Evolutionary conservation across 1,140 invertebrate species (phyloP), one percentile per base, ranked within the genome.

Genomic region (Caenorhabditis briggsae): DNA sequence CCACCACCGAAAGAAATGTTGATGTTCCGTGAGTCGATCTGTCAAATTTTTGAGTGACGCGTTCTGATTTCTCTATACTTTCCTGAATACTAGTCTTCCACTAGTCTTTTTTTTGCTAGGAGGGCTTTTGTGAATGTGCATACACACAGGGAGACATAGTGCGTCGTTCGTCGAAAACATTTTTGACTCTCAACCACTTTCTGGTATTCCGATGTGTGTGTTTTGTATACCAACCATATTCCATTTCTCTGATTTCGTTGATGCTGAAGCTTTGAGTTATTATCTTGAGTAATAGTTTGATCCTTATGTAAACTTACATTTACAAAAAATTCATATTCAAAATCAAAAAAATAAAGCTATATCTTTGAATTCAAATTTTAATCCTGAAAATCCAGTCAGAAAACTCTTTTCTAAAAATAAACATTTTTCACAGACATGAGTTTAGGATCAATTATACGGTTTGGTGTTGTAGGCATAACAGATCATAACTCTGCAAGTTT

Each of bases 41-140:
- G 70, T 78, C 70, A 78, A 78, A 78, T 53, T 78, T 78, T 50
- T 78, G 70, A 78, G 70, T 78, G 70, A 50, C 70, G 70, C 70
- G 70, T 78, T 78, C 70, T 78, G 70, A 78, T 78, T 78, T 78
- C 70, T 78, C 70, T 78, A 50, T 33, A 11, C 46, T 53, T 50
- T 23, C 11, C 70, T 78, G 12, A 14, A 11, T 53, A 53, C 16
- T 53, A 11, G 12, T 16, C 50, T 16, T 16, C 50, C 50, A 11
- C 50, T 16, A 53, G 33, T 50, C 43, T 78, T 23, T 50, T 53
- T 46, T 20, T 46, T 43, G 33, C 14, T 7, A n/a, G 12, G 46
- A 8, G n/a, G 70, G 70, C 46, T 53, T 78, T 78, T 50, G 46
- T 78, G 70, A 46, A 70, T 46, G 33, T 8, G 18, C 46, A 78